Conservation (phyloP, 2,113 vertebrate species). For the Ictidomys tridecemlineatus region DNA sequence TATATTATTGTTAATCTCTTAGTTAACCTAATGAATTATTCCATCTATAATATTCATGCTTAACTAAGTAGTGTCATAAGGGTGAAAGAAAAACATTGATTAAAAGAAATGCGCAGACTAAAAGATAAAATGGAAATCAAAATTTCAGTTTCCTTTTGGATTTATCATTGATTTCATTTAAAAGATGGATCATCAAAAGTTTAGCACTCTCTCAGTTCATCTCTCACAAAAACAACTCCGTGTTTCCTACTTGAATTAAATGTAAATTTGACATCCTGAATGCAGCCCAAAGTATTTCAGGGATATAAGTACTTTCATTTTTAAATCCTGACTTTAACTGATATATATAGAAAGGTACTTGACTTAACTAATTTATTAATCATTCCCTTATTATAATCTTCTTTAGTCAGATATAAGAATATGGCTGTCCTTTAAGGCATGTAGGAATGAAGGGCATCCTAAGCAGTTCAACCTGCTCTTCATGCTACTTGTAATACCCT, state of each 20-base stretch:
- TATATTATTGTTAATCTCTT: slow-evolving; percentile 49
- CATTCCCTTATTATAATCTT: neutral
- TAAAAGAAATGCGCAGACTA: slow-evolving; percentile 8
- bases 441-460: neutral
- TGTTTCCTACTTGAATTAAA: slow-evolving; percentile 50
- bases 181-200: slow-evolving; percentile 24
- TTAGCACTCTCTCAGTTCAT: slow-evolving; percentile 16
- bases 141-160: slow-evolving; percentile 57
- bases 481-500: neutral
- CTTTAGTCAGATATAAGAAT: neutral
- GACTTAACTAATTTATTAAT: neutral
- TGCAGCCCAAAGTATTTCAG: neutral
- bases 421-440: neutral
- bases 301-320: neutral
- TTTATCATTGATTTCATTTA: slow-evolving; percentile 43
- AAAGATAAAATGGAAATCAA: slow-evolving; percentile 38
- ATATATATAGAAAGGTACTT: neutral
- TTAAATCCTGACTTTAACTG: slow-evolving; percentile 8
- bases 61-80: neutral
- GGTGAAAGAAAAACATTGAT: neutral
- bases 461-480: neutral
- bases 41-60: slow-evolving; percentile 39
- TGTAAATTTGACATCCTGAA: slow-evolving; percentile 31
- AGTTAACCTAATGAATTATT: slow-evolving; percentile 65
- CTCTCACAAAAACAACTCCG: neutral